These are phyloP conservation scores for Drosophila nigromelanica DNA, from an alignment of 1,140 invertebrate genomes.

Conservation along the genomic window DNA sequence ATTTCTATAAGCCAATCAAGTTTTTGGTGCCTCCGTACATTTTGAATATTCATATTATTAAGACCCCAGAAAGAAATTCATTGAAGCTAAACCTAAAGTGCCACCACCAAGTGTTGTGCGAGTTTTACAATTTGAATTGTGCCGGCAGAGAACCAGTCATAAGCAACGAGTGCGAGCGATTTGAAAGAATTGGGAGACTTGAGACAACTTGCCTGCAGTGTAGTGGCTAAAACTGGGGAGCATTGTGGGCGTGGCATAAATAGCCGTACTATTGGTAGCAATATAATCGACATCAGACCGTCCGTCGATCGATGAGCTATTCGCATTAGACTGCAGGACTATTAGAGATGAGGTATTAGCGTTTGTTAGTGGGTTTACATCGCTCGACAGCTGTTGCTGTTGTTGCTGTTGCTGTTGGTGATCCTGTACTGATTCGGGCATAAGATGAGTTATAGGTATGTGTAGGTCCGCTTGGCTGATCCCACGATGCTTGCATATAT, in stretches of 20 bases:
- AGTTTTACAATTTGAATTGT: neutral
- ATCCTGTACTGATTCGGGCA: conserved; percentile 20
- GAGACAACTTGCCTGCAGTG: conserved; percentile 87
- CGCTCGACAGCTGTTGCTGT: conserved; percentile 31
- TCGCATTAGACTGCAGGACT: conserved; percentile 12
- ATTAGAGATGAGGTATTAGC: conserved; percentile 29
- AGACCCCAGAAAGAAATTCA: neutral
- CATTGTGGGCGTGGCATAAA: conserved; percentile 86
- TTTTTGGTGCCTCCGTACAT: neutral
- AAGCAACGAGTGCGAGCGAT: conserved; percentile 15
- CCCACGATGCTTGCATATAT: conserved; percentile 13
- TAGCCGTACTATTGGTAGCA: conserved; percentile 84
- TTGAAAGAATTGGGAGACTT: neutral
- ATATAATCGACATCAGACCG: conserved; percentile 58
- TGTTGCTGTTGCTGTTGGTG: conserved; percentile 30
- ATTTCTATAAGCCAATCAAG: neutral
- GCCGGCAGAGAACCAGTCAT: neutral
- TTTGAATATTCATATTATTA: neutral
- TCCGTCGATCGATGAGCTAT: conserved; percentile 66
- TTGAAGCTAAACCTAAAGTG: neutral
- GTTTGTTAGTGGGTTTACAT: conserved; percentile 19
- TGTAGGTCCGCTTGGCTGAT: conserved; percentile 7
- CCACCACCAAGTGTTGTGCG: conserved; percentile 23
- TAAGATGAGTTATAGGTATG: conserved; percentile 25
- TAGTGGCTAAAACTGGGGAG: conserved; percentile 90